A percentile compares a stretch with the other conserved stretches of the same genome.
Evolutionary conservation across 2,797 vertebrate genomes (phyloP).

Genomic region (Clarias laeviceps): DNA sequence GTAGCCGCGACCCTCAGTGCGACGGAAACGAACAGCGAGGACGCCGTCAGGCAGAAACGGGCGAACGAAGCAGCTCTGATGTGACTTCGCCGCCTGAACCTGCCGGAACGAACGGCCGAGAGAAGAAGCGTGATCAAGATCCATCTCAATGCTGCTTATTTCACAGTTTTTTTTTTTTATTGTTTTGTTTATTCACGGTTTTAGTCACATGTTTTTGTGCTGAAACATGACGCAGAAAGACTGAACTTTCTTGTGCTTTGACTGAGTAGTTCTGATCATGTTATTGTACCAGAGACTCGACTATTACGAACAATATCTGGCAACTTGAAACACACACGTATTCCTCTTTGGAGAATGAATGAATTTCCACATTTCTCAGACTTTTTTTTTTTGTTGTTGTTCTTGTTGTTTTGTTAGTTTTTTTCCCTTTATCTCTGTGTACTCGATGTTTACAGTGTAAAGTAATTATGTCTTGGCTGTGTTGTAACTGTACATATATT

Average conservation of each 20-base stretch:
- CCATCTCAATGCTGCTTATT: slow-evolving; percentile 35
- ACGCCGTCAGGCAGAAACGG: neutral
- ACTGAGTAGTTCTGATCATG: neutral
- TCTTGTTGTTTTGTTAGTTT: neutral
- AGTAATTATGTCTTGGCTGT: slow-evolving; percentile 74
- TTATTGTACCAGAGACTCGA: slow-evolving; percentile 1
- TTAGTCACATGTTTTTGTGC: neutral
- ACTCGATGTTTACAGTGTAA: slow-evolving; percentile 81
- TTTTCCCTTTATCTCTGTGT: slow-evolving; percentile 64
- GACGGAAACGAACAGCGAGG: neutral
- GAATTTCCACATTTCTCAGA: slow-evolving; percentile 1
- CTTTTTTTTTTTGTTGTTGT: slow-evolving; percentile 60
- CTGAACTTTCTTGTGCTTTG: neutral
- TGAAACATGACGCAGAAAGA: neutral
- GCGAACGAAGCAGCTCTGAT: neutral
- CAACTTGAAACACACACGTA: slow-evolving; percentile 39
- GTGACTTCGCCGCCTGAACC: neutral
- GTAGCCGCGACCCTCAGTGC: slow-evolving; percentile 5
- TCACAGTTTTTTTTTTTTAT: neutral
- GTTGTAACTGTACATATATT: slow-evolving; percentile 81
- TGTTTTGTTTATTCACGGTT: neutral
- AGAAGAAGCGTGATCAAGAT: neutral
- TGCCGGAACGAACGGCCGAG: neutral
- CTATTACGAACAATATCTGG: neutral
- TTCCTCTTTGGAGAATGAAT: slow-evolving; percentile 41